Evolutionary conservation across 2,113 vertebrate species (phyloP).

Genomic region (Hypanus sabinus): DNA sequence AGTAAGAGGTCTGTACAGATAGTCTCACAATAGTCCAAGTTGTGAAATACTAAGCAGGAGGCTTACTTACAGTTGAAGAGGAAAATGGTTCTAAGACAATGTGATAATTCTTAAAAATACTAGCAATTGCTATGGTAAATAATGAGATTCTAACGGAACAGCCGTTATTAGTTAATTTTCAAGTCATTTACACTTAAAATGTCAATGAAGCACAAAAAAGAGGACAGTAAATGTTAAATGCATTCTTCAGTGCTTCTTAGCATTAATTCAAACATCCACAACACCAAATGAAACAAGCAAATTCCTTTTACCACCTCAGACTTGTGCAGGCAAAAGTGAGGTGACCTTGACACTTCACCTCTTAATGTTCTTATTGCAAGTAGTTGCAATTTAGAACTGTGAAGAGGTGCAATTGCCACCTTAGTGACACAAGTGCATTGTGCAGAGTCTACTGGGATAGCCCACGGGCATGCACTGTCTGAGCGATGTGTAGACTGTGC

Average conservation of each 20-base stretch:
- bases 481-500: constrained; percentile 58
- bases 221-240: neutral
- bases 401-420: constrained; percentile 67
- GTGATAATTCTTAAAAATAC: constrained; percentile 20
- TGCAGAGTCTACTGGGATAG: constrained; percentile 61
- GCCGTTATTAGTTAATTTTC: neutral
- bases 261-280: constrained; percentile 2
- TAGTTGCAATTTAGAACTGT: constrained; percentile 65
- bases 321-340: constrained; percentile 49
- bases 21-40: neutral
- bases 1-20: neutral
- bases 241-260: neutral
- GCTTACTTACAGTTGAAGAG: neutral
- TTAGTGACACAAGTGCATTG: constrained; percentile 61
- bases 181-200: neutral
- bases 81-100: constrained; percentile 2
- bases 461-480: constrained; percentile 65
- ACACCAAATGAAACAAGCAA: constrained; percentile 45
- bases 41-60: neutral
- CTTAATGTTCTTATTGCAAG: constrained; percentile 49
- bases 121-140: neutral
- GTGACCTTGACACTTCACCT: constrained; percentile 58
- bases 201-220: neutral
- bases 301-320: constrained; percentile 43
- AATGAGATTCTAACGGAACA: neutral